Conservation (phyloP, 2,888 invertebrate species). For the Lasioglossum morio region DNA sequence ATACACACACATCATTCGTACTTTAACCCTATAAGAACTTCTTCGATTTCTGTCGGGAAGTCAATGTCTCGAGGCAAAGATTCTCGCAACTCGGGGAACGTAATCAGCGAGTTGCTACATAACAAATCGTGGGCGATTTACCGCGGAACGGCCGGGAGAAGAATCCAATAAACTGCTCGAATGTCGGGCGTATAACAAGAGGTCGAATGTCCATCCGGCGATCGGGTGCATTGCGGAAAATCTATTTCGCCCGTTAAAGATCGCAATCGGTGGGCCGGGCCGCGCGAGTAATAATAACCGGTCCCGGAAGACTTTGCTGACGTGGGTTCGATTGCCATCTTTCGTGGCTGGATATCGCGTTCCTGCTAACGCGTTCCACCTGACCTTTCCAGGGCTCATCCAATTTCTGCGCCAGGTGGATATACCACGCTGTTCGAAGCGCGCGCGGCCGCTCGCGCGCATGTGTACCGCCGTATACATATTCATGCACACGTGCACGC, state of each 20-base stretch:
- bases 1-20: too few species aligned
- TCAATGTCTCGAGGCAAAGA: neutral
- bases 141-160: neutral
- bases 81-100: neutral
- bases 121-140: neutral
- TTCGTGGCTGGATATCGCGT: constrained; percentile 37
- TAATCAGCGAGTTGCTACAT: neutral
- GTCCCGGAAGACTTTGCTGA: constrained; percentile 5
- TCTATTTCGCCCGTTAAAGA: constrained; percentile 20
- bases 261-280: constrained; percentile 23
- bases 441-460: neutral
- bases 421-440: neutral
- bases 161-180: neutral
- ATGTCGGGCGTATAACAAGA: neutral
- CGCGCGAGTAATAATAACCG: constrained; percentile 33
- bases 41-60: too few species aligned
- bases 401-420: constrained; percentile 60
- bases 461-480: constrained; percentile 8
- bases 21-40: too few species aligned
- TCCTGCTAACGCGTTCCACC: constrained; percentile 37
- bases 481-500: constrained; percentile 27
- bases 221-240: constrained; percentile 19
- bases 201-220: neutral
- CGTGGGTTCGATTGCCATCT: constrained; percentile 48
- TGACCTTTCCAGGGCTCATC: constrained; percentile 63